Base-by-base conservation (phyloP, 30 jellyfish, hydroid and myxozoan species). In the Hydractinia echinata region DNA sequence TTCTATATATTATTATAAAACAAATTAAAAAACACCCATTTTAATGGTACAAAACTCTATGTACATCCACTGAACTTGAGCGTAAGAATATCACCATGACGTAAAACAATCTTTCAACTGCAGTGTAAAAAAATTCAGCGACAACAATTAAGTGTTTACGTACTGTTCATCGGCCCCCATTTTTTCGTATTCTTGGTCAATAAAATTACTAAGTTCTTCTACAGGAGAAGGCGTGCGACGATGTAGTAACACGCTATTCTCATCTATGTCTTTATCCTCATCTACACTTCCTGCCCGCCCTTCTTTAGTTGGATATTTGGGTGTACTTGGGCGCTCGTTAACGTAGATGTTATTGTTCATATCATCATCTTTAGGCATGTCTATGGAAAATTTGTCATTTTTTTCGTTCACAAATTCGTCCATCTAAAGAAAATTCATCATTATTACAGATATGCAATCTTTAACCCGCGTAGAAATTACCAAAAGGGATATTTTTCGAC, bases 381-480 rank as follows among this genome's bases (percentile, higher is more conserved):
- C 6, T 51, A n/a, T 13, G 19, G 74, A 30, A 30, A 30, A 0
- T 30, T 30, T 30, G 44, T 30, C 9, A 6, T 64, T 13, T 64
- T 64, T 64, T 64, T 64, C 74, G 18, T 51, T n/a, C 16, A 64
- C 74, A 64, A 64, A 64, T 64, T 64, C 74, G 18, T 64, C 74
- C 74, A 64, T 64, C 74, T 64, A 51, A 44, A 64, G 39, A 10
- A 62, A 56, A 58, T 58, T 11, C 2, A 11, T 11, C 3, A 13
- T 58, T 58, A 30, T 30, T 30, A 58, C 19, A 16, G 15, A 58
- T 11, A 11, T 58, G 19, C 69, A 58, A 58, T n/a, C n/a, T n/a
- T n/a, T n/a, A 3, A 58, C 1, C 1, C 1, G 69, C 18, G 19
- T 58, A 16, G 69, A 16, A 58, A 58, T 58, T 16, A 30, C 15